Evolutionary conservation across 2,113 vertebrate genomes (phyloP).

Genomic region (Myodes glareolus): DNA sequence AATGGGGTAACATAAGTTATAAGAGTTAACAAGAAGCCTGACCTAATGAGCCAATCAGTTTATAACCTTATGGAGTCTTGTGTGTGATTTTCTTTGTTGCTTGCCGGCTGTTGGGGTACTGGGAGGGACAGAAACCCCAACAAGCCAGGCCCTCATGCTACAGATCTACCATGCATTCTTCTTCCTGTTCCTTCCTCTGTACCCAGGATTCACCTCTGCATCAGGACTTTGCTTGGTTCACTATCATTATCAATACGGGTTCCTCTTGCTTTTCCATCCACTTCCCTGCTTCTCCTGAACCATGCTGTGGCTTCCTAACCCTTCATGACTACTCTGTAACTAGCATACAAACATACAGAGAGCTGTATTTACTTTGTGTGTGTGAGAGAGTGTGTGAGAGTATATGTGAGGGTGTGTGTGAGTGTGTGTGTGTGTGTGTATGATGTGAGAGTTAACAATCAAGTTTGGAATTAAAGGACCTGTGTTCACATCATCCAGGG

Average conservation of each 20-base stretch:
- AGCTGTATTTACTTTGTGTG: neutral
- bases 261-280: neutral
- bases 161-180: too few relatives aligned
- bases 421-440: neutral
- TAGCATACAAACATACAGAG: neutral
- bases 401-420: neutral
- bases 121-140: too few relatives aligned
- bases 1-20: too few relatives aligned
- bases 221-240: neutral
- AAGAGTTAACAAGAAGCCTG: too few relatives aligned
- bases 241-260: neutral
- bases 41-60: too few relatives aligned
- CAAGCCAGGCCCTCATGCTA: too few relatives aligned
- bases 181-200: neutral
- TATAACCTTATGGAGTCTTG: too few relatives aligned
- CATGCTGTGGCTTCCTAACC: neutral
- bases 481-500: neutral
- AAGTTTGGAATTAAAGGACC: neutral
- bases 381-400: too few relatives aligned
- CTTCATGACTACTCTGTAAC: neutral
- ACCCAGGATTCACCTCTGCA: neutral
- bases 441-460: neutral
- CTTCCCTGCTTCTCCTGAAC: neutral
- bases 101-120: too few relatives aligned
- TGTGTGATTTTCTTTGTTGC: too few relatives aligned